phyloP scores from a whole-genome alignment of 30 jellyfish, hydroid and myxozoan species.

The Nemopilema nomurai region DNA sequence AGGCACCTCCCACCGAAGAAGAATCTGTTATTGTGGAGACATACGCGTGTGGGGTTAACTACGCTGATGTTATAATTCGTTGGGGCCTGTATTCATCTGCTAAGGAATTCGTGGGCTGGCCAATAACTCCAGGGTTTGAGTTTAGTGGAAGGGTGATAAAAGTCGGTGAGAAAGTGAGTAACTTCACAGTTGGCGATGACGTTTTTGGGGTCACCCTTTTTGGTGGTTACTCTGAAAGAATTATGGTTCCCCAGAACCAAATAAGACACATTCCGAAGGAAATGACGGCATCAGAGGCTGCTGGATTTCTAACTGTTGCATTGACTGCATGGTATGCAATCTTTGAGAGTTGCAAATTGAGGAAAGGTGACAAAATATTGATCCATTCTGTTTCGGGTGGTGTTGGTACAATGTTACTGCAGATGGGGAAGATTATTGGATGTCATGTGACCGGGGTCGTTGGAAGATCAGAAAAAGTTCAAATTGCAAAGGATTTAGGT shows the following conservation, averaged over 20 bases:
- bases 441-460: slow-evolving; percentile 93
- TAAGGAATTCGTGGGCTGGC: slow-evolving; percentile 91
- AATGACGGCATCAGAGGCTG: slow-evolving; percentile 76
- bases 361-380: slow-evolving; percentile 69
- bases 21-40: slow-evolving; percentile 59
- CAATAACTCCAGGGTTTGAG: slow-evolving; percentile 96
- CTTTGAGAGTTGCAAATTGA: slow-evolving; percentile 80
- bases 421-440: slow-evolving; percentile 79
- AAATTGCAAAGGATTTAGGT: slow-evolving; percentile 36
- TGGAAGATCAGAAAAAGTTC: slow-evolving; percentile 77
- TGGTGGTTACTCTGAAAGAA: slow-evolving; percentile 80
- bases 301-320: slow-evolving; percentile 85
- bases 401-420: slow-evolving; percentile 91
- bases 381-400: slow-evolving; percentile 97
- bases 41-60: slow-evolving; percentile 81
- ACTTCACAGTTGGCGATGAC: slow-evolving; percentile 73
- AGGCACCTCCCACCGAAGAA: slow-evolving; percentile 31
- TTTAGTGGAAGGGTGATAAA: slow-evolving; percentile 77
- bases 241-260: slow-evolving; percentile 72
- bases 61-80: slow-evolving; percentile 77
- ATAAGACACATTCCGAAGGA: slow-evolving; percentile 63
- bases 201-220: slow-evolving; percentile 86
- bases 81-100: slow-evolving; percentile 89
- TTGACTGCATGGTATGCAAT: slow-evolving; percentile 93
- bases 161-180: slow-evolving; percentile 76